Conservation (phyloP, 2,113 vertebrate genomes). For the Ophthalmolycus amberensis region DNA sequence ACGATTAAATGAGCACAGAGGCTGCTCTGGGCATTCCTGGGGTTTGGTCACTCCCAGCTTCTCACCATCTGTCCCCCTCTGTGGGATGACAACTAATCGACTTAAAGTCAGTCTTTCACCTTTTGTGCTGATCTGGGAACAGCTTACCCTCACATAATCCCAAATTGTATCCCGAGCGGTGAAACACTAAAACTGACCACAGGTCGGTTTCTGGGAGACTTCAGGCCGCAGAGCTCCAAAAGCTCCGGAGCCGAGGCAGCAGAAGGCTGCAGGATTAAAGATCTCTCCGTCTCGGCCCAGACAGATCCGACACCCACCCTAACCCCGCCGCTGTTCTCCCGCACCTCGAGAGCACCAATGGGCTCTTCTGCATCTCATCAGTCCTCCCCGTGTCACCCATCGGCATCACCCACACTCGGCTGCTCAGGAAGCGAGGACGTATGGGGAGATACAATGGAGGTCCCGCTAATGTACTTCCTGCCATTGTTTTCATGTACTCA, state of each 20-base stretch:
- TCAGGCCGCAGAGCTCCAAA: slow-evolving; percentile 4
- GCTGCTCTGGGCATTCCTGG: slow-evolving; percentile 58
- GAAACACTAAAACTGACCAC: slow-evolving; percentile 35
- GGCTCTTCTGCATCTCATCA: slow-evolving; percentile 17
- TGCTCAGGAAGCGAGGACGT: slow-evolving; percentile 68
- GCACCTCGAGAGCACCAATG: slow-evolving; percentile 23
- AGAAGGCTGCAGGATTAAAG: slow-evolving; percentile 78
- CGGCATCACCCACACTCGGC: slow-evolving; percentile 28
- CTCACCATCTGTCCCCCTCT: slow-evolving; percentile 62
- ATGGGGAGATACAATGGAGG: slow-evolving; percentile 73
- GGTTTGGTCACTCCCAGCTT: slow-evolving; percentile 53
- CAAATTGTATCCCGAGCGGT: neutral
- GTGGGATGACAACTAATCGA: slow-evolving; percentile 41
- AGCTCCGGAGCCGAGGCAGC: slow-evolving; percentile 45
- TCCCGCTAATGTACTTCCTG: slow-evolving; percentile 77
- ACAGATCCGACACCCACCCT: slow-evolving; percentile 32
- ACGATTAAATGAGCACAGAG: slow-evolving; percentile 41
- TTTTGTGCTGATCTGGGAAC: slow-evolving; percentile 45
- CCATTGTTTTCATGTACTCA: slow-evolving; percentile 67
- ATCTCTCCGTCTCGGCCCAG: slow-evolving; percentile 58
- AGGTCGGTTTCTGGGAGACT: slow-evolving; percentile 34
- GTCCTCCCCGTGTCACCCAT: slow-evolving; percentile 11
- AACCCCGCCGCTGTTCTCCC: neutral
- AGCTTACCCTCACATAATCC: slow-evolving; percentile 41
- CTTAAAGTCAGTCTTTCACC: slow-evolving; percentile 51